Evolutionary conservation across 2,888 invertebrate genomes (phyloP), one percentile per base, ranked within the genome.

Genomic region (Dicycla oo): DNA sequence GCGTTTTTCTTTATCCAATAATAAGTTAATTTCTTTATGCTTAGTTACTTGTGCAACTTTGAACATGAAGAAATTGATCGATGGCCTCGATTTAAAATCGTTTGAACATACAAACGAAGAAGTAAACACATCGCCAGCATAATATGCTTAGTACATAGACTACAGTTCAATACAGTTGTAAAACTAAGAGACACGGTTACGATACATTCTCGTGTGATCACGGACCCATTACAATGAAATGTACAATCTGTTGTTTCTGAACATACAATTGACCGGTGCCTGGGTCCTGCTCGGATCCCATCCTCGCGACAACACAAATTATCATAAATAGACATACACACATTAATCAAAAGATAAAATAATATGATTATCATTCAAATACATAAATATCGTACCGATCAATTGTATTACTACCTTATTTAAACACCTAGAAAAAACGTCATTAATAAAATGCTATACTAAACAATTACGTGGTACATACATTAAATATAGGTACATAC

Each of bases 61-160:
- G 83, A 92, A 93, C 94, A 94, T 88, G 81, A 93, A 95, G 95
- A 95, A 94, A 95, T 94, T 89, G 83, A 90, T 88, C 85, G 89
- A 93, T 95, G 95, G 95, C 95, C 95, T 95, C 95, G 95, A 95
- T 95, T 95, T 93, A 92, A 93, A 94, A 92, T 93, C 89, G 89
- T 93, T 90, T 89, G 78, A 73, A 81, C 80, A 73, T 62, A 80
- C 73, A 86, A 85, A 83, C 77, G 72, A 81, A 84, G 75, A 83
- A 85, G 70, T 85, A 78, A 81, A 81, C 71, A 76, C 73, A 82
- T 80, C 51, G 65, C 75, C 79, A 81, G 66, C 73, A 81, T 69
- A 78, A n/a, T 63, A 70, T 57, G 53, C 75, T 74, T 73, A 83
- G 78, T 66, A 56, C 74, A 79, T 83, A 60, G 65, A 82, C 83